A percentile compares a stretch with the other conserved stretches of the same genome.
These are phyloP conservation scores for Melieria picta DNA, from an alignment of 2,888 invertebrate species.

Conservation along the genomic window DNA sequence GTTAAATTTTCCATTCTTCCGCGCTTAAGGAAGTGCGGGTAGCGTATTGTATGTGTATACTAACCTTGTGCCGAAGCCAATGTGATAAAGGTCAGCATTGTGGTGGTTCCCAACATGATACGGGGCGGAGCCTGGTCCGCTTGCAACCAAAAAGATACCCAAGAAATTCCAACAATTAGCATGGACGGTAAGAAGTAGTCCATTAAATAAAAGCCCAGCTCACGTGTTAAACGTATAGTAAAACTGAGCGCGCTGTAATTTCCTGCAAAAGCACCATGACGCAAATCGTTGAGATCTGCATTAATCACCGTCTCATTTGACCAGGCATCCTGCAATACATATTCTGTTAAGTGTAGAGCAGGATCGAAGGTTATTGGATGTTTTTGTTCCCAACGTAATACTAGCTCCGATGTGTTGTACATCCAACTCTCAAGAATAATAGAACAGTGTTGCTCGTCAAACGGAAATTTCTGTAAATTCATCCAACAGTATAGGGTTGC, in stretches of 20 bases:
- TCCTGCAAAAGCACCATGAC: constrained; percentile 81
- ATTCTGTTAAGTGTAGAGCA: constrained; percentile 84
- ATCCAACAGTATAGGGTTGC: constrained; percentile 87
- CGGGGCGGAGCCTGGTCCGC: constrained; percentile 86
- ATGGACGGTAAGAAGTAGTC: constrained; percentile 90
- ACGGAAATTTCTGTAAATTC: constrained; percentile 87
- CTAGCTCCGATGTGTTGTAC: constrained; percentile 80
- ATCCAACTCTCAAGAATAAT: constrained; percentile 87
- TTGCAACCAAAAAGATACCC: constrained; percentile 91
- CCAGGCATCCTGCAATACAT: constrained; percentile 76
- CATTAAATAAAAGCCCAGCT: constrained; percentile 88
- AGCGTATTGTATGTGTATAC: not conserved
- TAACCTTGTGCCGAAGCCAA: constrained; percentile 80
- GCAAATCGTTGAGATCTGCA: constrained; percentile 74
- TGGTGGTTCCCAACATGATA: constrained; percentile 83
- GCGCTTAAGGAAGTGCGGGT: not conserved
- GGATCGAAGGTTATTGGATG: constrained; percentile 80
- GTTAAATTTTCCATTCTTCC: not conserved
- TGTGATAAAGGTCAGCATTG: constrained; percentile 88
- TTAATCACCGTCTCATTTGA: constrained; percentile 77
- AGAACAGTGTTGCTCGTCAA: constrained; percentile 85
- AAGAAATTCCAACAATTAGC: constrained; percentile 85
- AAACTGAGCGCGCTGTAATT: constrained; percentile 85
- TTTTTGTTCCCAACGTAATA: constrained; percentile 79
- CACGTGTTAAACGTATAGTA: constrained; percentile 80